Evolutionary conservation across 2,888 invertebrate species (phyloP).

Genomic region (Philonicus albiceps): DNA sequence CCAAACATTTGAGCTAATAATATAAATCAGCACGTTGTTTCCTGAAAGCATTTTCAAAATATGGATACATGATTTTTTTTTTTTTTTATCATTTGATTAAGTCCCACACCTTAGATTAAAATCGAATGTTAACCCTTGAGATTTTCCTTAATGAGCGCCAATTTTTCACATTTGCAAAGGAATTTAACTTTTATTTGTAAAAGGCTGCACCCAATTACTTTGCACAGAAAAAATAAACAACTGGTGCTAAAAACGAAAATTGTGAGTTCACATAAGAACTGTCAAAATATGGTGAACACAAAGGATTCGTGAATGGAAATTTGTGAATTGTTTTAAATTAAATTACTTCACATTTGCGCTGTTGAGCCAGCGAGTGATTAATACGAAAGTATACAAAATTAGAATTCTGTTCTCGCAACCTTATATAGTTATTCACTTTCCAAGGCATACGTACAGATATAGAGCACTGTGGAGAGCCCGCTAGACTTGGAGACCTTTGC

Average conservation of each 20-base stretch:
- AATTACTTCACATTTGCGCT: background rate
- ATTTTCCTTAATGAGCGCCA: background rate
- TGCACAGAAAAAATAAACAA: background rate
- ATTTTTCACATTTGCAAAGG: background rate
- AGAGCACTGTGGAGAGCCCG: conserved; percentile 67
- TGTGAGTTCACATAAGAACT: background rate
- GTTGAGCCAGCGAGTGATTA: background rate
- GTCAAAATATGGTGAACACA: background rate
- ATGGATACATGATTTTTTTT: background rate
- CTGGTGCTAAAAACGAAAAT: background rate
- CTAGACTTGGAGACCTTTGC: conserved; percentile 75
- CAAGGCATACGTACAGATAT: conserved; percentile 56
- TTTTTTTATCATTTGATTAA: background rate
- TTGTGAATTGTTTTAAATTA: background rate
- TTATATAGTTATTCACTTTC: conserved; percentile 29
- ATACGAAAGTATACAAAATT: background rate
- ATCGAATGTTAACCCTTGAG: background rate
- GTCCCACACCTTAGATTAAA: background rate
- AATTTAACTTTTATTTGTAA: background rate
- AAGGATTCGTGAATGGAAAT: background rate
- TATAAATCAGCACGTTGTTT: background rate
- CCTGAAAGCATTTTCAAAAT: background rate
- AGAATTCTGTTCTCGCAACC: conserved; percentile 19
- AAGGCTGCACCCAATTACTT: background rate
- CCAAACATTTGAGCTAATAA: background rate